Evolutionary conservation across 1,140 invertebrate species (phyloP), one percentile per base, ranked within the genome.

Genomic region (Homarus americanus): DNA sequence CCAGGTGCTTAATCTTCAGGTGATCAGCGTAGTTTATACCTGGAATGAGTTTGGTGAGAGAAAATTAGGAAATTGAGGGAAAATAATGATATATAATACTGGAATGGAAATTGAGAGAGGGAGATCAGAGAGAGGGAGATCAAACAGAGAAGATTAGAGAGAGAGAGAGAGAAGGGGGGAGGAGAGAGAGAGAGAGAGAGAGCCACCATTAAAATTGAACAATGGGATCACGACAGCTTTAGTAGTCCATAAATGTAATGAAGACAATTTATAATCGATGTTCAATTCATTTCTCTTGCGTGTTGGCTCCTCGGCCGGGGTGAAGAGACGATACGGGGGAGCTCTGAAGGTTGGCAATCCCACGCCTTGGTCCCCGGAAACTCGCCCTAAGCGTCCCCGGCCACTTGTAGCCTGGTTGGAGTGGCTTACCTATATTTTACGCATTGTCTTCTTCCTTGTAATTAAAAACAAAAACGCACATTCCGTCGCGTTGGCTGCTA

Each of bases 201-300:
- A 44, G n/a, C 32, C 34, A 28, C 28, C 86, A 87, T 58, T 78
- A 75, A 82, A 75, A 44, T 69, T 38, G 78, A 82, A 82, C 86
- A 87, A 87, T 87, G 58, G 86, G 40, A 44, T 87, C 86, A 69
- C 76, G 86, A 87, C 86, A 87, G 85, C 80, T 87, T 79, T 87
- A 87, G 76, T 79, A 36, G 32, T 3, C 73, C 86, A 66, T 87
- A 87, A 87, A 87, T 66, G 86, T 87, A 87, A 87, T 79, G 86
- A 87, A 87, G 75, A 41, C 75, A 79, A 87, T 87, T 87, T 87
- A 87, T 87, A 87, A 87, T 87, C 75, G 75, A 87, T 66, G 36
- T 3, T 44, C 76, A 87, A 80, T 87, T 87, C 76, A 80, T 80
- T 66, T 79, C 76, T 73, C 36, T n/a, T 12, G 34, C 66, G 36